Percentiles rank a stretch among this genome's conserved stretches.
phyloP scores from a whole-genome alignment of 2,113 vertebrate genomes.

The Odobenus rosmarus region DNA sequence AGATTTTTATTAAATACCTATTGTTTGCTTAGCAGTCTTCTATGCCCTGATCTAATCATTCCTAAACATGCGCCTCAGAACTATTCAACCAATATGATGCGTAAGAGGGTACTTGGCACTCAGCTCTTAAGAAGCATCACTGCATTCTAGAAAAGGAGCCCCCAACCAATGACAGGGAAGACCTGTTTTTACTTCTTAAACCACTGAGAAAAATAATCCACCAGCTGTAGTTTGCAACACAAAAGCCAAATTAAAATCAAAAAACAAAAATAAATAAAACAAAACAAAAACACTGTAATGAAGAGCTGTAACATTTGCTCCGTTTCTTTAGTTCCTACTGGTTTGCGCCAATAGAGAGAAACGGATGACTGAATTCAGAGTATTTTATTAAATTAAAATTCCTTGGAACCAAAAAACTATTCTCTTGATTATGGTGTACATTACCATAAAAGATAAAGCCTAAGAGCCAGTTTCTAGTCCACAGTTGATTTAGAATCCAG shows the following conservation, averaged over 20 bases:
- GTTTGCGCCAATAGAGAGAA: conserved; percentile 16
- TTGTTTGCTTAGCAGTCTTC: neutral
- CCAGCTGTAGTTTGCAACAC: neutral
- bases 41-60: neutral
- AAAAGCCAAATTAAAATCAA: neutral
- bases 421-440: conserved; percentile 54
- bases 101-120: neutral
- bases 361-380: conserved; percentile 7
- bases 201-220: conserved; percentile 11
- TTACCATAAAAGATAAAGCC: conserved; percentile 57
- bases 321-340: conserved; percentile 6
- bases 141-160: neutral
- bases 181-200: neutral
- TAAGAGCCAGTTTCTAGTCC: neutral
- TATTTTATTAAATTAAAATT: conserved; percentile 66
- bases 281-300: neutral
- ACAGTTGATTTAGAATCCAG: conserved; percentile 48
- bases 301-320: neutral
- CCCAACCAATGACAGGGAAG: neutral
- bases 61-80: neutral
- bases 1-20: neutral
- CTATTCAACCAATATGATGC: neutral
- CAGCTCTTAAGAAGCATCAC: neutral
- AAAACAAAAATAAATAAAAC: neutral
- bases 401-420: conserved; percentile 20